A percentile compares a stretch with the other conserved stretches of the same genome.
These are phyloP conservation scores for Hippasteria phrygiana DNA, from an alignment of 53 echinoderm and acorn worm genomes.

Conservation along the genomic window DNA sequence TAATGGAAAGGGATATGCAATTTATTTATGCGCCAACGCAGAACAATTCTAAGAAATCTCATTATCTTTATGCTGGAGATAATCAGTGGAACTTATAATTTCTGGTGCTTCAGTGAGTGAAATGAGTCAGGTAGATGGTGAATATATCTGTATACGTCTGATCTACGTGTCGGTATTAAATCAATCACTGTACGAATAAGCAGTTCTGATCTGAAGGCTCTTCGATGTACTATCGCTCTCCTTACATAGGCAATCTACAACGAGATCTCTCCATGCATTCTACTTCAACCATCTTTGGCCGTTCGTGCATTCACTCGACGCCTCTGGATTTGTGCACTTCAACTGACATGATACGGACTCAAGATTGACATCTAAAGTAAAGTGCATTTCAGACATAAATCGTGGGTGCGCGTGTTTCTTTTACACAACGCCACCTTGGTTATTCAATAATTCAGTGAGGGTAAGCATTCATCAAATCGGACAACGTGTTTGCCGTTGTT, in stretches of 20 bases:
- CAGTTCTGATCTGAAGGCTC: slow-evolving; percentile 12
- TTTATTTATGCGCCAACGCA: not conserved
- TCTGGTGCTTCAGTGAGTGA: not conserved
- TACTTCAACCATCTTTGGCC: not conserved
- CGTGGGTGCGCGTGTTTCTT: not conserved
- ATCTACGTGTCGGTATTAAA: not conserved
- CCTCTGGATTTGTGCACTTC: not conserved
- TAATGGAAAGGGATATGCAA: not conserved
- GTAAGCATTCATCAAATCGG: not conserved
- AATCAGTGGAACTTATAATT: not conserved
- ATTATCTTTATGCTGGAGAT: not conserved
- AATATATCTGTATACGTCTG: not conserved
- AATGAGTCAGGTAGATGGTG: not conserved
- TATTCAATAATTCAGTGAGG: not conserved
- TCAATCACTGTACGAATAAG: not conserved
- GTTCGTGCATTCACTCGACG: slow-evolving; percentile 26
- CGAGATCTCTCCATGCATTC: not conserved
- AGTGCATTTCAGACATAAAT: not conserved
- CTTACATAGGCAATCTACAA: not conserved
- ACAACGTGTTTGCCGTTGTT: not conserved
- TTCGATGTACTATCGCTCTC: not conserved
- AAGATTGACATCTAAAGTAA: slow-evolving; percentile 4
- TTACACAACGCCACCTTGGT: not conserved
- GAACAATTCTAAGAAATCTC: not conserved
- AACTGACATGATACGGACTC: not conserved